Evolutionary conservation across 2,888 invertebrate species (phyloP).

Genomic region (Ligdia adustata): DNA sequence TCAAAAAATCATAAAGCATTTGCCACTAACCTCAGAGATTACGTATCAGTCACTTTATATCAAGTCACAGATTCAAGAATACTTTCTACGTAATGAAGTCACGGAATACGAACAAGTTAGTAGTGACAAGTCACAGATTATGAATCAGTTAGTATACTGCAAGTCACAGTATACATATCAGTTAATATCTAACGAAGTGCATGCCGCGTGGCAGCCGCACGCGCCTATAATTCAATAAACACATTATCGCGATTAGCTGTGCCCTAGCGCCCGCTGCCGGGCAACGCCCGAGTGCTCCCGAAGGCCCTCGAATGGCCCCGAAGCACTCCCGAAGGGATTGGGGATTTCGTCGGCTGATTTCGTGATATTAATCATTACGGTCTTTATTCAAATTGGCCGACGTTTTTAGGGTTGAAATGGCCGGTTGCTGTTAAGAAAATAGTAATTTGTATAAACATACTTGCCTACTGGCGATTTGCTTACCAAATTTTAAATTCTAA

Average conservation of each 20-base stretch:
- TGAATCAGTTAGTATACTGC: background rate
- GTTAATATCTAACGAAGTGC: constrained; percentile 37
- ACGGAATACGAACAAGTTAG: background rate
- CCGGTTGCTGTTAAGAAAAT: constrained; percentile 23
- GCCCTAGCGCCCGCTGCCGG: constrained; percentile 62
- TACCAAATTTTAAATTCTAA: no score
- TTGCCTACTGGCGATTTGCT: constrained; percentile 10
- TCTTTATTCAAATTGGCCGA: constrained; percentile 66
- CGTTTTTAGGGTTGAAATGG: constrained; percentile 34
- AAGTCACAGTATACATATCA: background rate
- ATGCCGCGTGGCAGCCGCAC: constrained; percentile 71
- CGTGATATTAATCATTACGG: constrained; percentile 68
- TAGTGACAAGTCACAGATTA: constrained; percentile 2
- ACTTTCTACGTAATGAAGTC: background rate
- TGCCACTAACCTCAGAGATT: background rate
- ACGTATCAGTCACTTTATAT: background rate
- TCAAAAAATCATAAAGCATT: constrained; percentile 39
- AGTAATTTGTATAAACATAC: constrained; percentile 12
- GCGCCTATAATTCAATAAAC: constrained; percentile 83
- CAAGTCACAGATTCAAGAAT: no score
- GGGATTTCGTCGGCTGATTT: constrained; percentile 71
- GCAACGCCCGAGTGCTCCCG: constrained; percentile 56
- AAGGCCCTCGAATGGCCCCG: constrained; percentile 43
- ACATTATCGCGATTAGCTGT: constrained; percentile 79
- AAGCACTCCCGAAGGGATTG: constrained; percentile 39